Evolutionary conservation across 2,113 vertebrate genomes (phyloP).

Genomic region (Platichthys flesus): DNA sequence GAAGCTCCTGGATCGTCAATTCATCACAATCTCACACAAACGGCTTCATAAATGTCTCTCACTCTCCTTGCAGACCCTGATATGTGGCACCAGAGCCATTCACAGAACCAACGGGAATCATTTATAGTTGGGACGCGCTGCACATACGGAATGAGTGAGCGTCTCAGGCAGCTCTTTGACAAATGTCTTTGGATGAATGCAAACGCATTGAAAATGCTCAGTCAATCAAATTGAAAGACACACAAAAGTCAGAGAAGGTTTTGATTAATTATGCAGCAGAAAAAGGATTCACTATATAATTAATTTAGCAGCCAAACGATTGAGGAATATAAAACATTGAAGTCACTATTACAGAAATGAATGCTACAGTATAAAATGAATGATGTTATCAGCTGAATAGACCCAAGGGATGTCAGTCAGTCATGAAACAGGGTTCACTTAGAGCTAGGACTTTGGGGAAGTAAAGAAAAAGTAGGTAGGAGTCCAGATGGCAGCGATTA

Average conservation of each 20-base stretch:
- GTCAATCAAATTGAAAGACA: slow-evolving; percentile 2
- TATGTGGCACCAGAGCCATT: neutral
- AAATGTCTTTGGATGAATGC: neutral
- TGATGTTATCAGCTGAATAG: neutral
- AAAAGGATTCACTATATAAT: neutral
- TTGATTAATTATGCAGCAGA: neutral
- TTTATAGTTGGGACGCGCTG: neutral
- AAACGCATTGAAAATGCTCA: neutral
- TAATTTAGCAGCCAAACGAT: neutral
- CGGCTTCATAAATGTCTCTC: neutral
- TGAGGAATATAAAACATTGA: neutral
- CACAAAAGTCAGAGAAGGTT: neutral
- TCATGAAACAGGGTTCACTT: too few species aligned
- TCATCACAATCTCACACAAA: neutral
- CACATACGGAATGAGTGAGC: neutral
- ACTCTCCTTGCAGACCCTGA: neutral
- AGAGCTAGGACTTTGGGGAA: neutral
- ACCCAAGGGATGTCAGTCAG: neutral
- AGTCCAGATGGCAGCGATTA: neutral
- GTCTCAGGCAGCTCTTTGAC: slow-evolving; percentile 5
- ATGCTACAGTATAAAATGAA: too few species aligned
- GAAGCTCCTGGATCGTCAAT: neutral
- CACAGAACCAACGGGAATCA: neutral
- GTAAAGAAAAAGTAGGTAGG: neutral
- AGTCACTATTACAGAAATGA: neutral